phyloP scores from a whole-genome alignment of 1,140 invertebrate genomes.

The Leptopilina clavipes region DNA sequence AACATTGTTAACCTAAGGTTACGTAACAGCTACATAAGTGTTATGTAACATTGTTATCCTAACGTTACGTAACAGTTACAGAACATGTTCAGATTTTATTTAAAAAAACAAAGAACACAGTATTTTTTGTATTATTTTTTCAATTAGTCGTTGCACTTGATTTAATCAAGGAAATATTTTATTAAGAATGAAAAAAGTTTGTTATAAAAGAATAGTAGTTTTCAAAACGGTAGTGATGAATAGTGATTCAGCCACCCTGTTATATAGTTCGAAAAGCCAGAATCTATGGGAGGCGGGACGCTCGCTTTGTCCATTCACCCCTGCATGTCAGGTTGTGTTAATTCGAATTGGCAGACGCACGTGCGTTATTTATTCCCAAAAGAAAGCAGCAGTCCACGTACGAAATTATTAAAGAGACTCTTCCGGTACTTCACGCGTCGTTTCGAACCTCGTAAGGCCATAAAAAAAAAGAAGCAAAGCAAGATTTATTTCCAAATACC shows the following conservation, averaged over 20 bases:
- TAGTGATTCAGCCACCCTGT: not conserved
- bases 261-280: not conserved
- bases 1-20: too few relatives aligned
- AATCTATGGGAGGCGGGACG: not conserved
- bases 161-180: too few relatives aligned
- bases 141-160: not conserved
- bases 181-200: too few relatives aligned
- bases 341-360: slow-evolving; percentile 64
- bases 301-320: slow-evolving; percentile 17
- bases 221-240: too few relatives aligned
- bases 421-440: slow-evolving; percentile 12
- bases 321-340: slow-evolving; percentile 45
- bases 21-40: too few relatives aligned
- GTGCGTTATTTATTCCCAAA: slow-evolving; percentile 56
- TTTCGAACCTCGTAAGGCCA: slow-evolving; percentile 1
- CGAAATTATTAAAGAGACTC: slow-evolving; percentile 38
- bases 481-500: slow-evolving; percentile 7
- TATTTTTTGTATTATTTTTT: too few relatives aligned
- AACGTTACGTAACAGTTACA: too few relatives aligned
- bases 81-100: too few relatives aligned
- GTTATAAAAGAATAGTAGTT: too few relatives aligned
- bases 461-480: slow-evolving; percentile 16
- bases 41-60: too few relatives aligned
- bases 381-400: slow-evolving; percentile 9
- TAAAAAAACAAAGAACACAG: too few relatives aligned